phyloP scores from a whole-genome alignment of 2,113 vertebrate species.

The Mormyrus lacerda region DNA sequence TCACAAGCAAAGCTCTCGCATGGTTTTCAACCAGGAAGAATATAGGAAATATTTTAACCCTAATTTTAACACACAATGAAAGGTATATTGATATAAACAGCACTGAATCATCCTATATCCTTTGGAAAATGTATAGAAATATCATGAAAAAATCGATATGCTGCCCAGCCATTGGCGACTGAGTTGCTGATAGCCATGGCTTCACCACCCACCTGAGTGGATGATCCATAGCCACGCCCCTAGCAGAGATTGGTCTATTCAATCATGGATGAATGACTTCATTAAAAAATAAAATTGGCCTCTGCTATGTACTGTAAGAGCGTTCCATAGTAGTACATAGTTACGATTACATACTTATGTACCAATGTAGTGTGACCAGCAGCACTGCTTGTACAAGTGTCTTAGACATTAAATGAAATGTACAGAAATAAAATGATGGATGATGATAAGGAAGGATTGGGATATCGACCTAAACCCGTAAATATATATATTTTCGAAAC shows the following conservation, averaged over 20 bases:
- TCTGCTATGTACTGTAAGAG: neutral
- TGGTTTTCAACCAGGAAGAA: neutral
- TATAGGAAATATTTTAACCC: no score
- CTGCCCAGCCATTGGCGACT: neutral
- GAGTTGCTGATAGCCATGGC: neutral
- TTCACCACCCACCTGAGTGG: no score
- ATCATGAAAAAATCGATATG: neutral
- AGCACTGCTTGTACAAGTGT: neutral
- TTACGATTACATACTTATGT: neutral
- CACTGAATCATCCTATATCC: neutral
- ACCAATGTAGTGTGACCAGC: neutral
- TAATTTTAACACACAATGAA: neutral
- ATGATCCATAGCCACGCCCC: neutral
- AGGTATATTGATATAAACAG: neutral
- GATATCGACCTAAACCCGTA: neutral
- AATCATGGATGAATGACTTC: neutral
- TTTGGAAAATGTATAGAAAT: neutral
- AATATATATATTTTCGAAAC: neutral
- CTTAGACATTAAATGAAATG: neutral
- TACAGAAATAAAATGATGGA: neutral
- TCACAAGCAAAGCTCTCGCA: neutral
- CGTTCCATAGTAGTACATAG: neutral
- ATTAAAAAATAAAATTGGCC: neutral
- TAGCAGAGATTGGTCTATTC: neutral
- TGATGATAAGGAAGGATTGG: neutral